Percentiles rank a stretch among this genome's conserved stretches.
Evolutionary conservation across 2,888 invertebrate genomes (phyloP).

Genomic region (Periphyllus acericola): DNA sequence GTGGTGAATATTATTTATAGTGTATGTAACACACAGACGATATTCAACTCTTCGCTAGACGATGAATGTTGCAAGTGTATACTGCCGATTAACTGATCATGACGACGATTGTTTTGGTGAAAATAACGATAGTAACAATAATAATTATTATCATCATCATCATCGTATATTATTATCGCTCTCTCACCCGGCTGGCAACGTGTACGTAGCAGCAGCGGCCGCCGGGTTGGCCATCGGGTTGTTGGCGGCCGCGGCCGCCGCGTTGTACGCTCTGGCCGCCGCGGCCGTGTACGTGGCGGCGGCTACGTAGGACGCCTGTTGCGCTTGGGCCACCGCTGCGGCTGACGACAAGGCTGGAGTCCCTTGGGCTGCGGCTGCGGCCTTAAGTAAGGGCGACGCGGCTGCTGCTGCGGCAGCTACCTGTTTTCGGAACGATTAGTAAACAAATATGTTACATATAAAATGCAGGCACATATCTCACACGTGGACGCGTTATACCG

Average conservation of each 20-base stretch:
- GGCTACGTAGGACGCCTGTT: slow-evolving; percentile 88
- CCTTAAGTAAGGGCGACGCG: slow-evolving; percentile 80
- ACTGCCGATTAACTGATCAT: slow-evolving; percentile 28
- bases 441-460: slow-evolving; percentile 64
- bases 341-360: slow-evolving; percentile 62
- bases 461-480: slow-evolving; percentile 59
- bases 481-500: slow-evolving; percentile 59
- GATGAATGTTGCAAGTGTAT: too few relatives aligned
- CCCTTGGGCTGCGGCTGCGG: slow-evolving; percentile 69
- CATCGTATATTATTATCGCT: slow-evolving; percentile 28
- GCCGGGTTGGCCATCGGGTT: slow-evolving; percentile 59
- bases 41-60: too few relatives aligned
- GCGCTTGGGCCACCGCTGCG: slow-evolving; percentile 76
- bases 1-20: too few relatives aligned
- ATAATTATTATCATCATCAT: slow-evolving; percentile 12
- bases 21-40: too few relatives aligned
- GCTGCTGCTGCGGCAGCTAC: slow-evolving; percentile 78
- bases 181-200: slow-evolving; percentile 63
- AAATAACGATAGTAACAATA: slow-evolving; percentile 16
- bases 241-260: slow-evolving; percentile 74
- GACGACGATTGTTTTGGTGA: slow-evolving; percentile 10
- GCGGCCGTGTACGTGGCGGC: slow-evolving; percentile 89
- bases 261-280: slow-evolving; percentile 83
- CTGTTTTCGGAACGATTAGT: slow-evolving; percentile 72
- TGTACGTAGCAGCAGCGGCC: slow-evolving; percentile 59